Evolutionary conservation across 1,140 invertebrate species (phyloP), one percentile per base, ranked within the genome.

Genomic region (Araneus ventricosus): DNA sequence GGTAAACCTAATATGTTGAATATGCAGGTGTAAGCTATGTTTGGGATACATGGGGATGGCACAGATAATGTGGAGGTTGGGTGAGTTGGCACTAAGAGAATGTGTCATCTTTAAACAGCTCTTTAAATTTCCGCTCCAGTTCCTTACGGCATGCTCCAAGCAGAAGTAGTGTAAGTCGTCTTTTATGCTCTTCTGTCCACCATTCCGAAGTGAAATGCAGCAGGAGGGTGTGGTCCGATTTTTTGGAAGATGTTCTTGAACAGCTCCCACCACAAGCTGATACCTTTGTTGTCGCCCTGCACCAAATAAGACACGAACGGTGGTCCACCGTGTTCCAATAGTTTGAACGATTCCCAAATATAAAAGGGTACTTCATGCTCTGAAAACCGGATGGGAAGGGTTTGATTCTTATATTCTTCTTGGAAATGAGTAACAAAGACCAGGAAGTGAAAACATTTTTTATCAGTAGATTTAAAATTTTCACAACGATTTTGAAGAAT

Each of bases 1-100:
- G 99, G 98, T 22, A 99, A 95, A 41, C 97, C 97, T 1, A 99
- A 95, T 10, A 97, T 97, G 96, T 99, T 99, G 95, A 99, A 98
- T 61, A 99, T 96, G 45, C 97, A 97, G 95, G 98, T 98, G 95
- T 99, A 98, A 6, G 97, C 96, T 95, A 99, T 99, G 95, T n/a
- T 99, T 99, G 94, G 97, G 98, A 4, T 98, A 97, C 89, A 97
- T 97, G 1, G 90, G 90, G 14, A 92, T 86, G 27, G 90, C 90
- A 86, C 45, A 92, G 41, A 95, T 99, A 98, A 95, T 98, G 97
- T 1, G 98, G 98, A 34, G 97, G 95, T 30, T 96, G 98, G 98
- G 91, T 97, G 97, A 4, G 97, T 97, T 41, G 98, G 98, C 95
- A 97, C 99, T 70, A 99, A 94, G 3, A 99, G 95, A 8, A 99